These are phyloP conservation scores for Heliconius aoede DNA, from an alignment of 2,888 invertebrate species.

Conservation along the genomic window DNA sequence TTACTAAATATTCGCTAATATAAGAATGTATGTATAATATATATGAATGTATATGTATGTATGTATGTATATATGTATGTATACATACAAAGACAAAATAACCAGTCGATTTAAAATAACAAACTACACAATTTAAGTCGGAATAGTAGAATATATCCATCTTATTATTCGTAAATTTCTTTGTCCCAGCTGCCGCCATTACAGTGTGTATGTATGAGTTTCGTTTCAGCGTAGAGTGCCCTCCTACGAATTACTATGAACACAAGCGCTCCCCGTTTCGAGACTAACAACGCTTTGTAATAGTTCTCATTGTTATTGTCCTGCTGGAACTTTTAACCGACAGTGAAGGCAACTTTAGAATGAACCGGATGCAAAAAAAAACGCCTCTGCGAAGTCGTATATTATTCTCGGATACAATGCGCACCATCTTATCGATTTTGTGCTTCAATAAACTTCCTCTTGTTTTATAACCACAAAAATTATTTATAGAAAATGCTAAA, in stretches of 20 bases:
- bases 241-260: slow-evolving; percentile 36
- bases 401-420: slow-evolving; percentile 22
- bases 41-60: too few species aligned
- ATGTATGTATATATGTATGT: too few species aligned
- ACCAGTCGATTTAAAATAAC: neutral
- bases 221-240: slow-evolving; percentile 34
- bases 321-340: slow-evolving; percentile 37
- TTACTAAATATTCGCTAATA: too few species aligned
- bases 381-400: neutral
- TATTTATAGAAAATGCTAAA: neutral
- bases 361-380: slow-evolving; percentile 20
- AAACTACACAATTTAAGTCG: neutral
- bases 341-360: slow-evolving; percentile 33
- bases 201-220: slow-evolving; percentile 29
- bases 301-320: slow-evolving; percentile 37
- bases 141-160: slow-evolving; percentile 11
- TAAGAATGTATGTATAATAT: too few species aligned
- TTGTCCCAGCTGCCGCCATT: slow-evolving; percentile 29
- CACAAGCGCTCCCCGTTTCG: slow-evolving; percentile 30
- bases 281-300: slow-evolving; percentile 37
- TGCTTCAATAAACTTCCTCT: neutral
- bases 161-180: slow-evolving; percentile 28
- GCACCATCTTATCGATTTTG: slow-evolving; percentile 12
- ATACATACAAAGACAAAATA: neutral
- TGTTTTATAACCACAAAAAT: neutral